A percentile compares a stretch with the other conserved stretches of the same genome.
Conservation (phyloP, 2,797 vertebrate genomes). For the Morus bassanus region DNA sequence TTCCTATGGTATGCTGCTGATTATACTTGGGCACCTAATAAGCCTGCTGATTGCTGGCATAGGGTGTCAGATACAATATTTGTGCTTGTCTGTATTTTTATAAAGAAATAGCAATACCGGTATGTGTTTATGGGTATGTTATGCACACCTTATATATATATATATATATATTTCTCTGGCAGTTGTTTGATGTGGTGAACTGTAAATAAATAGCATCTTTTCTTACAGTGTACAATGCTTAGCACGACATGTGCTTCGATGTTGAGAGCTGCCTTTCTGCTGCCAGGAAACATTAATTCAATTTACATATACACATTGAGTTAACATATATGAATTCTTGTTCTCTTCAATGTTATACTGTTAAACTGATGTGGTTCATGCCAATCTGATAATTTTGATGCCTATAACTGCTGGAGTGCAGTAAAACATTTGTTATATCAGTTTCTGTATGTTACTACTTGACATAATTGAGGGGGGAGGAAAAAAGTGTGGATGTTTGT, state of each 20-base stretch:
- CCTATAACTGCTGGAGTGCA: not conserved
- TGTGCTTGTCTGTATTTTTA: not conserved
- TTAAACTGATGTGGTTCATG: not conserved
- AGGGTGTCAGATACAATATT: not conserved
- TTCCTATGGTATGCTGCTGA: not conserved
- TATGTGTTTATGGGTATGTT: not conserved
- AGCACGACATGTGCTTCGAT: not conserved
- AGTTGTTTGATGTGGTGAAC: not conserved
- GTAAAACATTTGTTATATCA: not conserved
- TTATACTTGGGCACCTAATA: not conserved
- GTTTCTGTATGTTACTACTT: not conserved
- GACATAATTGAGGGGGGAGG: not conserved
- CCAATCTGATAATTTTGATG: not conserved
- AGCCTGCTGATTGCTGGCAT: not conserved
- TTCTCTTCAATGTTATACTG: not conserved
- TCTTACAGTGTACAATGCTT: not conserved
- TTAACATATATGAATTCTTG: not conserved
- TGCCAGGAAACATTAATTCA: slow-evolving; percentile 2
- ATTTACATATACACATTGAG: not conserved
- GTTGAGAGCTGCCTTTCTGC: slow-evolving; percentile 18
- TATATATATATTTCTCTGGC: not conserved
- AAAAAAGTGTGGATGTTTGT: not conserved
- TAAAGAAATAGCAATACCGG: not conserved
- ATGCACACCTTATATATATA: not conserved
- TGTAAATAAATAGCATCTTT: not conserved